Conservation (phyloP, 2,888 invertebrate genomes). For the Synanthedon andrenaeformis region DNA sequence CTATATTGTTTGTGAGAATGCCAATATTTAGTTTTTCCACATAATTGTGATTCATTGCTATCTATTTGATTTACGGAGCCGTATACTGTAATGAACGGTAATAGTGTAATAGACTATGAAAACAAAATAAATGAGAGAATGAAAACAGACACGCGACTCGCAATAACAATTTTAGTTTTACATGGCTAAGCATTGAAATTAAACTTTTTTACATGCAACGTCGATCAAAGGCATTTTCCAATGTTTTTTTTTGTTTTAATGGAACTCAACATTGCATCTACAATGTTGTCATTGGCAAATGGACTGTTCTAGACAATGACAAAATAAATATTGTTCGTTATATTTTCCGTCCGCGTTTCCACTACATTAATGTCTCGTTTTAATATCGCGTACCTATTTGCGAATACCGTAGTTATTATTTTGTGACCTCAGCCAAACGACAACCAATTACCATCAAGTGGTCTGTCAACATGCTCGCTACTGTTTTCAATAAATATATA, state of each 20-base stretch:
- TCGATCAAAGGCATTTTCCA: neutral
- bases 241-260: neutral
- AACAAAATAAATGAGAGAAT: conserved; percentile 21
- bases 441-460: too few species aligned
- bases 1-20: too few species aligned
- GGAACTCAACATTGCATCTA: neutral
- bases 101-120: conserved; percentile 36
- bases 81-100: conserved; percentile 27
- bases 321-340: neutral
- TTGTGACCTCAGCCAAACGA: too few species aligned
- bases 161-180: neutral
- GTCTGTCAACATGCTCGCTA: too few species aligned
- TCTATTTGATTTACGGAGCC: conserved; percentile 29
- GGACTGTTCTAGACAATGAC: neutral
- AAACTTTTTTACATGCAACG: neutral
- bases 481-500: neutral
- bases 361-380: conserved; percentile 2
- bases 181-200: conserved; percentile 1
- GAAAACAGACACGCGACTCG: conserved; percentile 36
- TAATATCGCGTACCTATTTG: too few species aligned
- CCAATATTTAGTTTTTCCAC: too few species aligned
- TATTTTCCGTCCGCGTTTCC: conserved; percentile 4
- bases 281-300: neutral
- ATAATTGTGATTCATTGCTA: conserved; percentile 4
- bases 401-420: too few species aligned